Evolutionary conservation across 1,140 invertebrate species (phyloP).

Genomic region (Pollicipes pollicipes): DNA sequence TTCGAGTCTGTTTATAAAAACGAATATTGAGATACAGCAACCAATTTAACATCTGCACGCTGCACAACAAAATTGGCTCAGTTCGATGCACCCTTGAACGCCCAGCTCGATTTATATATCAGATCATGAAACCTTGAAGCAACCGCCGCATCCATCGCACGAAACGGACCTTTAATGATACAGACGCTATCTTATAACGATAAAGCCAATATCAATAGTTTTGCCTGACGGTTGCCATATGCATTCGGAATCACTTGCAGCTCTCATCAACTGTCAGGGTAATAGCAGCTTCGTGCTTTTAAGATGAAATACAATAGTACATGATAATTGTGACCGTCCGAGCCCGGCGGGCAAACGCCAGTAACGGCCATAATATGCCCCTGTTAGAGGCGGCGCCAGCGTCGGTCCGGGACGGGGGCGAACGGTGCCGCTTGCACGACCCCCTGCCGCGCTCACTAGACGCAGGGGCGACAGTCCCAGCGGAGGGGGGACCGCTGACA

Average conservation of each 20-base stretch:
- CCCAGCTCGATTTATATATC: neutral
- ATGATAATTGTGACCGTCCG: neutral
- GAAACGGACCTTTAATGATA: neutral
- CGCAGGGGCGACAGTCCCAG: too few species aligned
- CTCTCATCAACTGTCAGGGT: neutral
- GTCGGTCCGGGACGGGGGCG: too few species aligned
- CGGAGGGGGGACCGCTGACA: too few species aligned
- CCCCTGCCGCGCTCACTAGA: too few species aligned
- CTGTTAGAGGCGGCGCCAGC: neutral
- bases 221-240: neutral
- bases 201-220: neutral
- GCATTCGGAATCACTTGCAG: neutral
- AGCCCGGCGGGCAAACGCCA: neutral
- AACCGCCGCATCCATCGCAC: neutral
- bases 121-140: neutral
- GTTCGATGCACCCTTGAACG: neutral
- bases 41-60: too few species aligned
- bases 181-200: neutral
- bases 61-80: neutral
- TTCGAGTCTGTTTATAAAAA: too few species aligned
- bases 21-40: too few species aligned
- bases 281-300: neutral
- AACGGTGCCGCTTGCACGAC: too few species aligned
- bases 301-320: conserved; percentile 1
- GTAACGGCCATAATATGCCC: neutral